These are phyloP conservation scores for Tubiluchus corallicola DNA, from an alignment of 2,888 invertebrate genomes.

Conservation along the genomic window DNA sequence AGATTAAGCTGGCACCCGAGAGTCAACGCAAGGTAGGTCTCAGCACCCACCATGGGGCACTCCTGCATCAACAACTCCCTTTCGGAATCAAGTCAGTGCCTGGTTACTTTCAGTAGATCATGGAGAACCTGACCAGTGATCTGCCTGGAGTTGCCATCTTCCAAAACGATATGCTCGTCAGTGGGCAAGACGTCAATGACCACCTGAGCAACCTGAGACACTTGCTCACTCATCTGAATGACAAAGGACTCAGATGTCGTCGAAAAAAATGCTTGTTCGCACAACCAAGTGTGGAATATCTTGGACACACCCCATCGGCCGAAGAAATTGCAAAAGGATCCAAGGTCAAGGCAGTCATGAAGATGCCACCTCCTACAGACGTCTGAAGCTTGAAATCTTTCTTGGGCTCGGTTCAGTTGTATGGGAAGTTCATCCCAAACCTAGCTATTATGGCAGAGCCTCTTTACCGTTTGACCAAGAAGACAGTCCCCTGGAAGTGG, in stretches of 20 bases:
- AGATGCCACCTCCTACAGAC: slow-evolving; percentile 10
- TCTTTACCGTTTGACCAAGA: slow-evolving; percentile 1
- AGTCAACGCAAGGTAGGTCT: slow-evolving; percentile 5
- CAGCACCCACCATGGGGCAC: slow-evolving; percentile 8
- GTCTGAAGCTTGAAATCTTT: slow-evolving; percentile 11
- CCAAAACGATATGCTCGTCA: slow-evolving; percentile 9
- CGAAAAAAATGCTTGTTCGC: slow-evolving; percentile 9
- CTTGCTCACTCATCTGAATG: neutral
- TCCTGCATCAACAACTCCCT: slow-evolving; percentile 10
- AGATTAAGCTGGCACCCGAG: neutral
- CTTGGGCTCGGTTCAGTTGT: slow-evolving; percentile 10
- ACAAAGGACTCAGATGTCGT: slow-evolving; percentile 9
- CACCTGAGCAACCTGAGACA: slow-evolving; percentile 5
- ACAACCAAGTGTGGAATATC: slow-evolving; percentile 8
- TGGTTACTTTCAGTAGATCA: slow-evolving; percentile 10
- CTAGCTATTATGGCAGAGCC: slow-evolving; percentile 1
- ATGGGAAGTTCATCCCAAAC: slow-evolving; percentile 10
- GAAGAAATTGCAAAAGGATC: slow-evolving; percentile 10
- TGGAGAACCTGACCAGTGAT: slow-evolving; percentile 11
- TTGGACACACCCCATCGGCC: slow-evolving; percentile 9
- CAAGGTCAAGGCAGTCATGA: slow-evolving; percentile 9
- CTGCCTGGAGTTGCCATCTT: slow-evolving; percentile 11
- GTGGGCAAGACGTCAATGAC: slow-evolving; percentile 7
- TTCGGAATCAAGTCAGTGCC: slow-evolving; percentile 8
- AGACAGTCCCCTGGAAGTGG: slow-evolving; percentile 4